Evolutionary conservation across 2,113 vertebrate genomes (phyloP).

Genomic region (Lanius ludovicianus): DNA sequence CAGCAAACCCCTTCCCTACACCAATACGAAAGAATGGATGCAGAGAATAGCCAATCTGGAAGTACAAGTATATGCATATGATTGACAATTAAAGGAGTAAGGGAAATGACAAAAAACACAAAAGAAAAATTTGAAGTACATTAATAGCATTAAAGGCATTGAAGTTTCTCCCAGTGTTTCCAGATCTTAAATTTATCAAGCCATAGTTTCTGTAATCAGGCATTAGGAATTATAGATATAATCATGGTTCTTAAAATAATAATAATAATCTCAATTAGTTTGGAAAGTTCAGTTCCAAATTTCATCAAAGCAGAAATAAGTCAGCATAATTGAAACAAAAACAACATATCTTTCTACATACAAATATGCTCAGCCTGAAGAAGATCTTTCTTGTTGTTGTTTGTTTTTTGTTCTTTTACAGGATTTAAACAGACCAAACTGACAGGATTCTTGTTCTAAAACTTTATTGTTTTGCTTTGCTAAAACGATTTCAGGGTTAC

Average conservation of each 20-base stretch:
- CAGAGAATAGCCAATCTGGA: constrained; percentile 31
- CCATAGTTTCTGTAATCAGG: constrained; percentile 74
- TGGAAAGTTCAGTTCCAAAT: constrained; percentile 59
- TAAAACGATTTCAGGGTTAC: constrained; percentile 46
- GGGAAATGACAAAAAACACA: constrained; percentile 48
- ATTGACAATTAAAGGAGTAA: constrained; percentile 37
- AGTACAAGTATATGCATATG: constrained; percentile 29
- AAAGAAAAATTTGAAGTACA: constrained; percentile 23
- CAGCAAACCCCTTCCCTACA: constrained; percentile 34
- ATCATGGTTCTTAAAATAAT: constrained; percentile 11
- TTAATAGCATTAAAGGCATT: constrained; percentile 14
- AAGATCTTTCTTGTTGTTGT: background rate
- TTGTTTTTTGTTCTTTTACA: constrained; percentile 46
- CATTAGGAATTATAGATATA: constrained; percentile 56
- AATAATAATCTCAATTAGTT: constrained; percentile 41
- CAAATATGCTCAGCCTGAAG: constrained; percentile 58
- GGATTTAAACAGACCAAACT: constrained; percentile 72
- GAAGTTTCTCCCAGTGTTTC: constrained; percentile 35
- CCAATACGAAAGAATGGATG: constrained; percentile 25
- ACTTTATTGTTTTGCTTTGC: constrained; percentile 54
- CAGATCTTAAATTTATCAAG: constrained; percentile 36
- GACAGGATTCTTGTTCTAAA: constrained; percentile 64
- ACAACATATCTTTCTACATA: constrained; percentile 34
- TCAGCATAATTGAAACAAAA: constrained; percentile 48
- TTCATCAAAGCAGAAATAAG: constrained; percentile 63